Percentiles rank a stretch among this genome's conserved stretches.
Conservation (phyloP, 2,888 invertebrate genomes). For the Aromia moschata region DNA sequence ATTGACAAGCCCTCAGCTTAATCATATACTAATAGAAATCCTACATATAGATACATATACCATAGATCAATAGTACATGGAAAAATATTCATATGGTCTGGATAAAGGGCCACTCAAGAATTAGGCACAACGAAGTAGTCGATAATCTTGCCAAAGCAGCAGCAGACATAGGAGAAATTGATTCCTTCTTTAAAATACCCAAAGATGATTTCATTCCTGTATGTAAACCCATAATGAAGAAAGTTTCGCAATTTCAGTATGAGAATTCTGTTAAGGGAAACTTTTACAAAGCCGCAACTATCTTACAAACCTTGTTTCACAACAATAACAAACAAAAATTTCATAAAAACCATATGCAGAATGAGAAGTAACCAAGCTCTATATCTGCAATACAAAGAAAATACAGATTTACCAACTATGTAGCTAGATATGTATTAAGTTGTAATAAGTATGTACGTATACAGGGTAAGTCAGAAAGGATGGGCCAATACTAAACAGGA, state of each 20-base stretch:
- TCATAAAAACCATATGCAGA: neutral
- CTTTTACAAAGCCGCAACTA: neutral
- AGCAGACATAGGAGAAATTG: neutral
- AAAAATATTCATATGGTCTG: slow-evolving; percentile 6
- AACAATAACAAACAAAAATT: neutral
- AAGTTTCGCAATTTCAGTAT: neutral
- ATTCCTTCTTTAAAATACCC: neutral
- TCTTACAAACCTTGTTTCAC: neutral
- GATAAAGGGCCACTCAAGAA: slow-evolving; percentile 11
- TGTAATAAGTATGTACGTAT: no score
- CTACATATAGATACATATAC: neutral
- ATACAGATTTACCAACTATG: no score
- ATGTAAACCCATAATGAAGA: neutral
- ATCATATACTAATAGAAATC: neutral
- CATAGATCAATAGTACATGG: neutral
- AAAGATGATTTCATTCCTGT: neutral
- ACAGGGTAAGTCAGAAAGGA: no score
- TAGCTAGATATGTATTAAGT: no score
- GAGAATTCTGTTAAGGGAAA: neutral
- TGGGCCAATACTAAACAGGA: no score
- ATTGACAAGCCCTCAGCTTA: neutral
- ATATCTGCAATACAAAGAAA: neutral
- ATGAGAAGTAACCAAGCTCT: neutral
- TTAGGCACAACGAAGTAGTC: slow-evolving; percentile 5
- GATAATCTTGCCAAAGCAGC: slow-evolving; percentile 7